Evolutionary conservation across 2,888 invertebrate species (phyloP).

Genomic region (Operophtera brumata): DNA sequence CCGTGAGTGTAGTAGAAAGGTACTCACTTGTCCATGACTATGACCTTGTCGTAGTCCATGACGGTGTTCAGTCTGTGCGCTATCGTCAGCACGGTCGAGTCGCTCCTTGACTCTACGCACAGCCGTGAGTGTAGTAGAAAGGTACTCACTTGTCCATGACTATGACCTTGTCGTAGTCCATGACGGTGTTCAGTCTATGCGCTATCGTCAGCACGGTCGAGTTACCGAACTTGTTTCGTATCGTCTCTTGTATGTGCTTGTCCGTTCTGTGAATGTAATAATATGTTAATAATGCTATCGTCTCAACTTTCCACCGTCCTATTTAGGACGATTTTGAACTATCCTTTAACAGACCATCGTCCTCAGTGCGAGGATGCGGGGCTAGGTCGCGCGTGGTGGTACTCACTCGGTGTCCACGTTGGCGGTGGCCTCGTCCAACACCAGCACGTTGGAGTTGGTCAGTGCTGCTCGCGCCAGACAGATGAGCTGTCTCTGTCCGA

Average conservation of each 20-base stretch:
- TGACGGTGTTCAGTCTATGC: conserved; percentile 90
- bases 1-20: too few species aligned
- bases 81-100: too few species aligned
- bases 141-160: conserved; percentile 86
- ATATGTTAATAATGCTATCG: too few species aligned
- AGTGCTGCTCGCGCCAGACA: conserved; percentile 87
- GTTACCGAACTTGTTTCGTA: conserved; percentile 84
- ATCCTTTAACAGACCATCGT: too few species aligned
- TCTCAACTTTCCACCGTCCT: too few species aligned
- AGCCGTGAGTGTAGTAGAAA: too few species aligned
- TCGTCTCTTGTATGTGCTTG: conserved; percentile 87
- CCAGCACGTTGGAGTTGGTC: conserved; percentile 84
- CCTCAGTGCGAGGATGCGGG: background rate
- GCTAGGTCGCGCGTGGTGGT: too few species aligned
- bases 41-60: too few species aligned
- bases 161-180: conserved; percentile 89
- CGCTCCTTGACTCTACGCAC: too few species aligned
- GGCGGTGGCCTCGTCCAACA: conserved; percentile 93
- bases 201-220: conserved; percentile 92
- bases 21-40: too few species aligned
- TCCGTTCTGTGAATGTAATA: conserved; percentile 81
- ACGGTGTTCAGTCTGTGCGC: too few species aligned
- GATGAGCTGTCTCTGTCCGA: conserved; percentile 86
- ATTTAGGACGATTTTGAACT: too few species aligned
- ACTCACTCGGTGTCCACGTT: conserved; percentile 91